Base-by-base conservation (phyloP, 2,888 invertebrate genomes). In the Leptogaster cylindrica region DNA sequence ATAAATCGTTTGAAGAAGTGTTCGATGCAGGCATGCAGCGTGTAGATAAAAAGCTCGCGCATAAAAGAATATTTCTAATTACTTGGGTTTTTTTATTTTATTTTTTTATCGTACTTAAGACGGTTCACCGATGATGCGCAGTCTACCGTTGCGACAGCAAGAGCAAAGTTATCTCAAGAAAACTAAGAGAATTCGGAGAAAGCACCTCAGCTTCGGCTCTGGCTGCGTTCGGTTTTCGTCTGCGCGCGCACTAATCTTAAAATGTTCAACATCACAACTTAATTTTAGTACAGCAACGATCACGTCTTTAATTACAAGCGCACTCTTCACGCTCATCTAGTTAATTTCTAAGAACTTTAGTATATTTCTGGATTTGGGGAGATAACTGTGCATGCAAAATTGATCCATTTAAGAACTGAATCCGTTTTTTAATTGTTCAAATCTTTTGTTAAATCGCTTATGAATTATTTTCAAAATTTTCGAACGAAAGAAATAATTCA, bases 271-370 rank as follows among this genome's bases (percentile, higher is more conserved):
- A 48, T 64, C 48, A 20, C 18, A 48, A 12, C 48, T 64, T 68
- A 66, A 68, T 64, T 72, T 73, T 71, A 73, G 73, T 73, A 72
- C 72, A 73, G 72, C 73, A 70, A 70, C 71, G 73, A 72, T 72
- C 71, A 71, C 72, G 73, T 68, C 55, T 70, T 69, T 71, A 70
- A 68, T 71, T 68, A 72, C 73, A 71, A 72, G 70, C 68, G 44
- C 27, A 61, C 48, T 61, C 55, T 33, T 33, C 61, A n/a, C 28
- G 20, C 36, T n/a, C 28, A 61, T 41, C 39, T 31, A 31, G 41
- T 23, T 44, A 44, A 44, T 44, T 61, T 28, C 33, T 44, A 27
- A 61, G 61, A 31, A 61, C 44, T 44, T 61, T 61, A 61, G 61
- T 61, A 28, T 61, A 61, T 61, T 61, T 61, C 44, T 61, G 61